Evolutionary conservation across 2,113 vertebrate species (phyloP).

Genomic region (Callipepla squamata): DNA sequence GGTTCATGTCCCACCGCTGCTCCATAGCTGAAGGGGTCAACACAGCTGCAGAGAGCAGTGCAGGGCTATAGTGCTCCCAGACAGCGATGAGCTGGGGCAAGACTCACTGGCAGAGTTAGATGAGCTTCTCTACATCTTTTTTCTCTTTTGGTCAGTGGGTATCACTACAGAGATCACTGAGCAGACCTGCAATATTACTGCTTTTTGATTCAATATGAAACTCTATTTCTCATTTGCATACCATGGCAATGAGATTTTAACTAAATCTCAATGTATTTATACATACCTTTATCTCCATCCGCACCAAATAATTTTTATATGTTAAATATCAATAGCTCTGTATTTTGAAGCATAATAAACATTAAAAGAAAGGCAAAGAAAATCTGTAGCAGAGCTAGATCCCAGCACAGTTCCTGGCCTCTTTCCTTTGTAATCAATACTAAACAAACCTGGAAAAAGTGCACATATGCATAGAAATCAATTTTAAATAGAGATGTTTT

Average conservation of each 20-base stretch:
- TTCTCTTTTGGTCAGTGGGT: constrained; percentile 60
- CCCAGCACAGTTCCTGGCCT: background rate
- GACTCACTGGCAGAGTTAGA: constrained; percentile 41
- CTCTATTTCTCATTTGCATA: background rate
- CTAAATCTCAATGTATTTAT: background rate
- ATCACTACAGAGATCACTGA: constrained; percentile 56
- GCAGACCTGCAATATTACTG: constrained; percentile 53
- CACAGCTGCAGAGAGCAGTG: constrained; percentile 13
- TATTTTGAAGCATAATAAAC: background rate
- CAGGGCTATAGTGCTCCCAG: background rate
- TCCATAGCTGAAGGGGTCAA: background rate
- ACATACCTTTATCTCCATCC: background rate
- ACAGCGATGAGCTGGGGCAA: background rate
- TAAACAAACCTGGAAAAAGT: constrained; percentile 24
- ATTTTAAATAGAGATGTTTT: background rate
- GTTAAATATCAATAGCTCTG: background rate
- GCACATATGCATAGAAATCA: background rate
- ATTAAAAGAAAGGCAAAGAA: background rate
- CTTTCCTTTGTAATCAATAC: constrained; percentile 14
- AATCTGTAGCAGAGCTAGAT: background rate
- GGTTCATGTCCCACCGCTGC: background rate
- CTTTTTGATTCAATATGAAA: constrained; percentile 31
- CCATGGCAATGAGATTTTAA: background rate
- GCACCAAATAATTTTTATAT: background rate
- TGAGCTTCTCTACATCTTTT: constrained; percentile 54